Percentiles rank a stretch among this genome's conserved stretches.
These are phyloP conservation scores for Syrrhaptes paradoxus DNA, from an alignment of 2,113 vertebrate genomes.

Conservation along the genomic window DNA sequence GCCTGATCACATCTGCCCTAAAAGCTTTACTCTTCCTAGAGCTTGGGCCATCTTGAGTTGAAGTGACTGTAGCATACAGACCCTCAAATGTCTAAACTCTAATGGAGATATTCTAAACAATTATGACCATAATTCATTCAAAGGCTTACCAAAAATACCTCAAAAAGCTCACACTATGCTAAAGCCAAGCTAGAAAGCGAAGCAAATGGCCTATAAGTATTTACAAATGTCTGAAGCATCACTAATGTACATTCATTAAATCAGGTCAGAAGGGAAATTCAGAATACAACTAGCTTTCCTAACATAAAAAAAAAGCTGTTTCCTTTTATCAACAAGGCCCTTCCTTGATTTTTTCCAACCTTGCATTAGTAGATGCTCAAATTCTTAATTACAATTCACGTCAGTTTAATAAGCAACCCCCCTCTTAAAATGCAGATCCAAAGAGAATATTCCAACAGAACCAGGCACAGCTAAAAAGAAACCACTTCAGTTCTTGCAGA, in stretches of 20 bases:
- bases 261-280: background rate
- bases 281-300: background rate
- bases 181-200: background rate
- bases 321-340: background rate
- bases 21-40: background rate
- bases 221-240: background rate
- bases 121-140: background rate
- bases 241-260: background rate
- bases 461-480: background rate
- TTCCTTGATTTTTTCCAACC: background rate
- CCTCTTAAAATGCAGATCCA: background rate
- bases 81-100: background rate
- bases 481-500: background rate
- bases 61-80: background rate
- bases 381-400: background rate
- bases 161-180: background rate
- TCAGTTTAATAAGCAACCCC: background rate
- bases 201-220: background rate
- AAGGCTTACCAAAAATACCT: background rate
- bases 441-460: background rate
- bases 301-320: background rate
- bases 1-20: background rate
- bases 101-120: background rate
- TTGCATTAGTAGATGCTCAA: background rate
- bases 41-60: background rate